A percentile compares a stretch with the other conserved stretches of the same genome.
These are phyloP conservation scores for Polymixis flavicincta DNA, from an alignment of 2,888 invertebrate species.

Conservation along the genomic window DNA sequence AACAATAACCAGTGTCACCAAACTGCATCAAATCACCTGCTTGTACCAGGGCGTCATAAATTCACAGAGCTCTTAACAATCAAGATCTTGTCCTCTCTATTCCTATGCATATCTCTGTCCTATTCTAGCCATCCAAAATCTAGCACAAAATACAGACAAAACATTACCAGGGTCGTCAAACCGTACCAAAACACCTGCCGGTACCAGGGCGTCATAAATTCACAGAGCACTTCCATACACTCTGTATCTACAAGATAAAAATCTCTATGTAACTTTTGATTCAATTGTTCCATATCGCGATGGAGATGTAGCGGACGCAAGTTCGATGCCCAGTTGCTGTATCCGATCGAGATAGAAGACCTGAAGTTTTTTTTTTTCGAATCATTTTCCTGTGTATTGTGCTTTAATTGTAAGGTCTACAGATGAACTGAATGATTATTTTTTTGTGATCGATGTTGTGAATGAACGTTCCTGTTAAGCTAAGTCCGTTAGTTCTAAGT, in stretches of 20 bases:
- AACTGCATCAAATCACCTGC: conserved; percentile 24
- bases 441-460: conserved; percentile 28
- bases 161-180: conserved; percentile 41
- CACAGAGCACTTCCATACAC: conserved; percentile 59
- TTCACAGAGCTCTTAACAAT: background rate
- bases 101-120: background rate
- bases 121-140: conserved; percentile 2
- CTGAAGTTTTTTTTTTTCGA: conserved; percentile 25
- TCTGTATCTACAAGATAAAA: conserved; percentile 58
- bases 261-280: conserved; percentile 71
- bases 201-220: conserved; percentile 62
- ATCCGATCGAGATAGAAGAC: conserved; percentile 41
- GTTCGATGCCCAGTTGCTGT: conserved; percentile 78
- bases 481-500: conserved; percentile 25
- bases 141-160: conserved; percentile 32
- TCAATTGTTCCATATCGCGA: conserved; percentile 83
- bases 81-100: background rate
- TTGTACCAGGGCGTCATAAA: conserved; percentile 5
- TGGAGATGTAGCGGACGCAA: conserved; percentile 72
- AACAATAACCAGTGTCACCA: conserved; percentile 21
- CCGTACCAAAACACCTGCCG: conserved; percentile 46
- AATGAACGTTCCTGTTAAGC: conserved; percentile 25
- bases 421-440: conserved; percentile 38
- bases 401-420: conserved; percentile 57
- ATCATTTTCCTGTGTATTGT: conserved; percentile 47